Evolutionary conservation across 2,113 vertebrate species (phyloP), one percentile per base, ranked within the genome.

Genomic region (Natator depressus): DNA sequence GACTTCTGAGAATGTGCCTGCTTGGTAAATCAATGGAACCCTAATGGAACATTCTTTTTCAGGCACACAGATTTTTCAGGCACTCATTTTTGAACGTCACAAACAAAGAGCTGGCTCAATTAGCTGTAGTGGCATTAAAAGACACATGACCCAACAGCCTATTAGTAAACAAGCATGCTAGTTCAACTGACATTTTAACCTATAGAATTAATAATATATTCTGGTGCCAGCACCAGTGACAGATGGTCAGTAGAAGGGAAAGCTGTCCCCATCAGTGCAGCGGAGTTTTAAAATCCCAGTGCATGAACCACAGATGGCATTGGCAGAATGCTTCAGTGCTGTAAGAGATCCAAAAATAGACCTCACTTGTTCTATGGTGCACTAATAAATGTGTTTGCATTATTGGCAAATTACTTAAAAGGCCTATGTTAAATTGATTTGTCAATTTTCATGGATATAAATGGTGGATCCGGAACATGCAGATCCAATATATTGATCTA

Each of bases 231-330:
- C 82, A 95, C 95, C 96, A 96, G 95, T 96, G 79, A 97, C 98
- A 98, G 97, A 98, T 97, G 97, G 96, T 89, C 94, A 97, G 62
- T 5, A 85, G 69, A 96, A 57, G 87, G 96, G 87, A 96, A 96
- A 96, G 31, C 24, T 89, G 84, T 80, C 79, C 89, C 35, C 53
- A 47, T 85, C 91, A 97, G 91, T 93, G 53, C 83, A 65, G 87
- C 38, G 0, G 46, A 93, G 22, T 91, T 92, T 94, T 97, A 88
- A 97, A 98, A 94, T 98, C 92, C 95, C 93, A 31, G 16, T 12
- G 10, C 69, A 78, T 72, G 91, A 95, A 88, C 78, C 91, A 95
- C 97, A 98, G 97, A 98, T 97, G 97, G 95, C 93, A 51, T 17
- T 85, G 84, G 59, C 62, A 96, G 62, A 93, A 75, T 8, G 27